phyloP scores from a whole-genome alignment of 2,888 invertebrate species.

The Agriopis marginaria region DNA sequence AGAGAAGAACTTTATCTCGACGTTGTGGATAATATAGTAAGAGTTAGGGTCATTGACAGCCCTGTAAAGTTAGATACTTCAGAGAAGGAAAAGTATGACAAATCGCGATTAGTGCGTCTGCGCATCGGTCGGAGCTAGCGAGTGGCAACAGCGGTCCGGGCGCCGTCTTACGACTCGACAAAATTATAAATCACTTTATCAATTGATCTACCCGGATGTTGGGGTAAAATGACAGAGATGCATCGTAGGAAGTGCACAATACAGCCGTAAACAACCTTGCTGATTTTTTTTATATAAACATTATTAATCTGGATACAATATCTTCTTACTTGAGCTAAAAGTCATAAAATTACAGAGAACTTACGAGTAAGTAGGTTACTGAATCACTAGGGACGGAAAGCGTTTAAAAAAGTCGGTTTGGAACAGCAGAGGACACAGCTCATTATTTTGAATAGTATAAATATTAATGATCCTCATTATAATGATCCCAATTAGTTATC shows the following conservation, averaged over 20 bases:
- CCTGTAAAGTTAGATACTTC: conserved; percentile 46
- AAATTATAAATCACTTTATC: conserved; percentile 59
- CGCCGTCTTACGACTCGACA: conserved; percentile 49
- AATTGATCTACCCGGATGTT: conserved; percentile 51
- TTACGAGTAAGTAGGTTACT: background rate
- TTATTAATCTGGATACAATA: conserved; percentile 1
- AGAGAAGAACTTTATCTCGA: conserved; percentile 41
- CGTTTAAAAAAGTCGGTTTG: conserved; percentile 4
- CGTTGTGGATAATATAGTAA: conserved; percentile 43
- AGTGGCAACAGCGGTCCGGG: conserved; percentile 40
- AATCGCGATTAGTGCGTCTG: conserved; percentile 65
- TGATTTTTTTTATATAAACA: conserved; percentile 5
- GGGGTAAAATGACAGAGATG: conserved; percentile 37
- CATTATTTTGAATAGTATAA: conserved; percentile 19
- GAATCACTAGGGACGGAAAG: background rate
- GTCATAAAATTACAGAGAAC: background rate
- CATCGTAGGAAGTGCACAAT: conserved; percentile 42
- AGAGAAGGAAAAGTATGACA: conserved; percentile 73
- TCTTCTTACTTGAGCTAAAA: background rate
- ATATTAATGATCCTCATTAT: conserved; percentile 22
- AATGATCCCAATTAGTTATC: conserved; percentile 33
- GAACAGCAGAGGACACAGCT: background rate
- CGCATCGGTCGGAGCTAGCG: conserved; percentile 55
- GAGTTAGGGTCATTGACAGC: conserved; percentile 47
- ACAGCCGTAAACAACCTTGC: conserved; percentile 27